phyloP scores from a whole-genome alignment of 2,888 invertebrate species.

The Andrena dorsata region DNA sequence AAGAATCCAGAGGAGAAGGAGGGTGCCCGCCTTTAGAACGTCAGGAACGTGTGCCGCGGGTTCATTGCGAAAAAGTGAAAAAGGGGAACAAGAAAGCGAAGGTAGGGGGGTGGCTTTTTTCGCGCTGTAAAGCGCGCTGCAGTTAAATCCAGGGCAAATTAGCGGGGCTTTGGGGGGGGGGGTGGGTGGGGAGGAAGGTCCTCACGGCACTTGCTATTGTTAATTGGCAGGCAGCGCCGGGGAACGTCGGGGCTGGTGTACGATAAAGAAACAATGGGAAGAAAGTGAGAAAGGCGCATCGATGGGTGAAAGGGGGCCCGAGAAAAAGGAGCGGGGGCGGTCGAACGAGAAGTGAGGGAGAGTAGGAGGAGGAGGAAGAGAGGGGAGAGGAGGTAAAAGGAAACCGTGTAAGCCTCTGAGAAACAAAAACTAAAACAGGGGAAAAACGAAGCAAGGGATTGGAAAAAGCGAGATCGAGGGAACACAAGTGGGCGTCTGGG shows the following conservation, averaged over 20 bases:
- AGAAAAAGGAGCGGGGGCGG: background rate
- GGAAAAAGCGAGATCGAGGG: background rate
- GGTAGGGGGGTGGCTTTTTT: conserved; percentile 14
- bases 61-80: background rate
- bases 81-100: background rate
- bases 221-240: conserved; percentile 63
- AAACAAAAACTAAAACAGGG: too few relatives aligned
- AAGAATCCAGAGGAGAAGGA: background rate
- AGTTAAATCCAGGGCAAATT: conserved; percentile 74
- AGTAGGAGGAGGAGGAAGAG: background rate
- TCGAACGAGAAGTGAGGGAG: background rate
- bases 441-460: conserved; percentile 4
- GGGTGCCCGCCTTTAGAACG: conserved; percentile 18
- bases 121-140: conserved; percentile 59
- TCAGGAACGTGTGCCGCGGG: conserved; percentile 5
- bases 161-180: conserved; percentile 34
- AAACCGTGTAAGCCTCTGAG: too few relatives aligned
- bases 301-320: background rate
- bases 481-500: background rate
- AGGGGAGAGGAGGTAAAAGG: too few relatives aligned
- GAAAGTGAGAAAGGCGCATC: background rate
- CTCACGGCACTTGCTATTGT: conserved; percentile 68
- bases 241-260: conserved; percentile 20
- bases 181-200: conserved; percentile 37
- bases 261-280: conserved; percentile 36